Evolutionary conservation across 2,113 vertebrate genomes (phyloP).

Genomic region (Trogon surrucura): DNA sequence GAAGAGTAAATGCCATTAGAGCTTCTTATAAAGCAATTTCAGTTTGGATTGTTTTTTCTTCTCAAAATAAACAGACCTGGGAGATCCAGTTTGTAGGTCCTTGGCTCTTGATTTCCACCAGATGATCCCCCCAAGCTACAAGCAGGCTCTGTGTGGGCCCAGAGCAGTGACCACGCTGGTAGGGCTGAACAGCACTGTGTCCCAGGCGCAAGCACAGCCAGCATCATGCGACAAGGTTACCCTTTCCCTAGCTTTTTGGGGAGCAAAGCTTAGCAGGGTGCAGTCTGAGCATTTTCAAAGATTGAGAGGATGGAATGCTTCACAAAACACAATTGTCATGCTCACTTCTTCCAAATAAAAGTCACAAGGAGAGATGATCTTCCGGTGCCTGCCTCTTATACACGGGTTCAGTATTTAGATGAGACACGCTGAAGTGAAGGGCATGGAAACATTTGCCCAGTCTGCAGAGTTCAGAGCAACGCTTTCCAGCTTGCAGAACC

Average conservation of each 20-base stretch:
- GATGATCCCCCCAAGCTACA: not conserved
- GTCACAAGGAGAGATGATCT: not conserved
- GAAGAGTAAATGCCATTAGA: not conserved
- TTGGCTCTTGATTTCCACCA: not conserved
- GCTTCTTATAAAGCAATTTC: not conserved
- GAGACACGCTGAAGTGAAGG: not conserved
- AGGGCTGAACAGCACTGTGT: not conserved
- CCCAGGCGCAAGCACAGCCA: accelerated
- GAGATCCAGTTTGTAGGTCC: not conserved
- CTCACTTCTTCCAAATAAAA: not conserved
- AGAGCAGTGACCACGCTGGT: not conserved
- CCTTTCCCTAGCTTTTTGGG: not conserved
- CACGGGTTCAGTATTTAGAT: accelerated
- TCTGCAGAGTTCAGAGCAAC: not conserved
- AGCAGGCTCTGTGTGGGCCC: not conserved
- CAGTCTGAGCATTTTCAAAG: not conserved
- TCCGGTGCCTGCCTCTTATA: not conserved
- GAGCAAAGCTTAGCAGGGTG: not conserved
- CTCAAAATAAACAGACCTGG: not conserved
- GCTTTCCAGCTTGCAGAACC: not conserved
- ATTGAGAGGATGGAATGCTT: not conserved
- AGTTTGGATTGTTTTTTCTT: not conserved
- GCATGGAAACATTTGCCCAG: not conserved
- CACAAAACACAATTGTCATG: not conserved
- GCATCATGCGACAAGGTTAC: not conserved